Evolutionary conservation across 2,888 invertebrate species (phyloP).

Genomic region (Metallyticus violacea): DNA sequence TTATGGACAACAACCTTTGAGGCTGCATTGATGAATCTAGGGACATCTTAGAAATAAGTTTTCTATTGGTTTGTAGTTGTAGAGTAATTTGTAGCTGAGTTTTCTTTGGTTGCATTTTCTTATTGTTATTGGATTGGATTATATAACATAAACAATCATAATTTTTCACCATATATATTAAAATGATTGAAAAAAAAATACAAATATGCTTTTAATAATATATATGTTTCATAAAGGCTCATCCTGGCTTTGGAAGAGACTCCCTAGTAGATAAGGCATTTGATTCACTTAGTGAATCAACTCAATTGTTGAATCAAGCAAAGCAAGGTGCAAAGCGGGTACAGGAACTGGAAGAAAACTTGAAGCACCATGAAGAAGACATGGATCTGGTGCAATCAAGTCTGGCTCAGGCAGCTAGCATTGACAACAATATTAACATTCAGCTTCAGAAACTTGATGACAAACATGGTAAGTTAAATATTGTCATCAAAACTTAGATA

Average conservation of each 20-base stretch:
- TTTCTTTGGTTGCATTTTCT: no score
- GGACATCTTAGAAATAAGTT: no score
- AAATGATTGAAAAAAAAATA: no score
- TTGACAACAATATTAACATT: constrained; percentile 35
- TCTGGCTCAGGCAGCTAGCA: constrained; percentile 32
- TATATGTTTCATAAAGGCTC: constrained; percentile 14
- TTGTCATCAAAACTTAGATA: neutral
- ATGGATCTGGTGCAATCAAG: constrained; percentile 24
- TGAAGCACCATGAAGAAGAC: constrained; percentile 24
- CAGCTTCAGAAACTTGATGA: constrained; percentile 32
- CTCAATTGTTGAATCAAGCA: constrained; percentile 52
- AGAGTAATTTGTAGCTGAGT: no score
- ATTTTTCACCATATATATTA: no score
- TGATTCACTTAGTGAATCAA: constrained; percentile 54
- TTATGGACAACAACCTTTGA: no score
- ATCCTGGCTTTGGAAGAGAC: constrained; percentile 40
- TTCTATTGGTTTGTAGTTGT: no score
- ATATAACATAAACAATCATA: no score
- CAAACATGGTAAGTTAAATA: neutral
- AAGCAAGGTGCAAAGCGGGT: constrained; percentile 52
- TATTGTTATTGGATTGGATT: no score
- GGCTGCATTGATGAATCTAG: no score
- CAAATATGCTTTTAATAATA: neutral
- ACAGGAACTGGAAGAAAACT: constrained; percentile 37
- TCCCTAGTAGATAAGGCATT: constrained; percentile 54